Conservation (phyloP, 1,140 invertebrate species). For the Carposina sasakii region DNA sequence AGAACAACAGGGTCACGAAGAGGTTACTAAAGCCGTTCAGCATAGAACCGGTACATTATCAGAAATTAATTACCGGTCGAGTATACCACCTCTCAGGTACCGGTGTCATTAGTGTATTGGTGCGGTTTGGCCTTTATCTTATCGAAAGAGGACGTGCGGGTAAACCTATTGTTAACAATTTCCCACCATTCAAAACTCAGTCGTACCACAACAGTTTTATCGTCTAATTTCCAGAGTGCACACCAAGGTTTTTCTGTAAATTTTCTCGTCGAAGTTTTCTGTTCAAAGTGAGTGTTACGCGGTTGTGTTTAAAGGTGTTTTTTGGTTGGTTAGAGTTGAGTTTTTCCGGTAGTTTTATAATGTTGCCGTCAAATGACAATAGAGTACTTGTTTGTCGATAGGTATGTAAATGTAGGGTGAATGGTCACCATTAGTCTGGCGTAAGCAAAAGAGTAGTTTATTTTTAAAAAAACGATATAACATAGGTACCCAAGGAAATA, state of each 20-base stretch:
- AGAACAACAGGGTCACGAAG: too few species aligned
- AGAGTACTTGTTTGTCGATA: conserved; percentile 62
- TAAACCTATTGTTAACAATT: too few species aligned
- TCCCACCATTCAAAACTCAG: too few species aligned
- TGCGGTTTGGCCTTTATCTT: conserved; percentile 67
- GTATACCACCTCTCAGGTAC: conserved; percentile 33
- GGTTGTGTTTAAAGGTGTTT: conserved; percentile 20
- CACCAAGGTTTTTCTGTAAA: conserved; percentile 35
- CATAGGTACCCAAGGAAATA: too few species aligned
- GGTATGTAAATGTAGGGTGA: conserved; percentile 67
- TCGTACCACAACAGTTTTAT: too few species aligned
- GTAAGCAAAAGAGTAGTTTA: too few species aligned
- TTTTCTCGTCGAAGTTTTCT: conserved; percentile 30
- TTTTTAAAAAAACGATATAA: too few species aligned
- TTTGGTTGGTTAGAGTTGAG: conserved; percentile 21
- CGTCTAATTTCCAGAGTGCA: conserved; percentile 15
- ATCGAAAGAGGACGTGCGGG: conserved; percentile 71
- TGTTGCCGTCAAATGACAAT: conserved; percentile 52
- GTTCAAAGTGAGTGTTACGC: conserved; percentile 17
- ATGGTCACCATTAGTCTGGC: conserved; percentile 65
- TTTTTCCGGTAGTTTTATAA: conserved; percentile 64
- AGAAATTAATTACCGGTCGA: conserved; percentile 62
- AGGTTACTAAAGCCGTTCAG: too few species aligned
- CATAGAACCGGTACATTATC: conserved; percentile 34
- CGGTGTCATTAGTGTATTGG: conserved; percentile 63